Base-by-base conservation (phyloP, 2,888 invertebrate genomes). In the Acanthococcus lagerstroemiae region DNA sequence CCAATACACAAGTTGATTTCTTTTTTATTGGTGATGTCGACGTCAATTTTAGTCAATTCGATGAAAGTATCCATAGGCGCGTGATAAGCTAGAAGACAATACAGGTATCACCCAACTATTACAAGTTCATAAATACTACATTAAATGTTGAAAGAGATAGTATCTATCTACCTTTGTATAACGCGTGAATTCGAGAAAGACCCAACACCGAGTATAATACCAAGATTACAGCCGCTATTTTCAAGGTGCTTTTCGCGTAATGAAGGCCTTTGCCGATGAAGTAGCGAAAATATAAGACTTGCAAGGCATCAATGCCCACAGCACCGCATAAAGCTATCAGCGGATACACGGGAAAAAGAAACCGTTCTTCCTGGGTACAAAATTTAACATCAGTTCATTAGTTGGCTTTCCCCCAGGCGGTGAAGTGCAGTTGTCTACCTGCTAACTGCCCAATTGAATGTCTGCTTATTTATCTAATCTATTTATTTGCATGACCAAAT, bases 341-440 rank as follows among this genome's bases (percentile, higher is more conserved):
- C 12, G 95, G 95, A 79, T 96, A 99, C 9, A 95, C 83, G 0
- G 99, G 97, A 76, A 91, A 99, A 55, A 99, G 78, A 79, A 95
- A 95, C 69, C 91, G 82, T 76, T 86, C 85, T 75, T 85, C 85
- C 82, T 83, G 72, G 44, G 74, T 73, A 57, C 69, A 12, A 44
- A 30, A 30, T 9, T 37, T 7, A 7, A 37, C 37, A 37, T 7
- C 37, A 37, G 4, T 45, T 45, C 4, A 45, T n/a, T 15, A 45
- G 15, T 15, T 45, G 19, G n/a, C n/a, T n/a, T n/a, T n/a, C n/a
- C n/a, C n/a, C n/a, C n/a, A n/a, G n/a, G n/a, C n/a, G n/a, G n/a
- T n/a, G n/a, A n/a, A n/a, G n/a, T n/a, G n/a, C n/a, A n/a, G n/a
- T n/a, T n/a, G n/a, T n/a, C n/a, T n/a, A n/a, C n/a, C n/a, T n/a